Evolutionary conservation across 1,140 invertebrate species (phyloP).

Genomic region (Panagrolaimus sp.): DNA sequence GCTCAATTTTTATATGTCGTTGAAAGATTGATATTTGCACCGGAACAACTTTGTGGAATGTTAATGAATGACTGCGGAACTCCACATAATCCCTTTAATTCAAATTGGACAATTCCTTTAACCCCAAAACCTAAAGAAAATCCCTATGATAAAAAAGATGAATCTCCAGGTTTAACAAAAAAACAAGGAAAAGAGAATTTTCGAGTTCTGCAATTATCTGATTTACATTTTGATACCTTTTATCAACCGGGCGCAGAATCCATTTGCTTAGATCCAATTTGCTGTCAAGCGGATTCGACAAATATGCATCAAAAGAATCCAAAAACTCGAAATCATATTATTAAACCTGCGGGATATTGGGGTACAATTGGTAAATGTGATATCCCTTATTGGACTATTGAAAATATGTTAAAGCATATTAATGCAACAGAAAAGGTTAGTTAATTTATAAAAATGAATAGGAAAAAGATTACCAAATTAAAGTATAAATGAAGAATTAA

Average conservation of each 20-base stretch:
- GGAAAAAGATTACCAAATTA: neutral
- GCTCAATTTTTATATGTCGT: slow-evolving; percentile 44
- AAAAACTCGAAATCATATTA: slow-evolving; percentile 1
- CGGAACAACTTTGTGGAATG: slow-evolving; percentile 41
- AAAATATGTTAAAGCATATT: slow-evolving; percentile 54
- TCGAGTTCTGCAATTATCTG: slow-evolving; percentile 62
- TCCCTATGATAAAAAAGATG: neutral
- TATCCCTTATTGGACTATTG: slow-evolving; percentile 49
- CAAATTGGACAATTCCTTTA: slow-evolving; percentile 35
- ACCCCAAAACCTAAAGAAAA: slow-evolving; percentile 25
- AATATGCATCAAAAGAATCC: neutral
- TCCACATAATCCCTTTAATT: slow-evolving; percentile 44
- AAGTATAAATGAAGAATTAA: too few relatives aligned
- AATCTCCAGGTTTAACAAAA: too few relatives aligned
- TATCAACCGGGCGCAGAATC: slow-evolving; percentile 60
- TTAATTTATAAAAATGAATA: neutral
- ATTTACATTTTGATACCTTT: slow-evolving; percentile 62
- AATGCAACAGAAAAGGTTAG: slow-evolving; percentile 35
- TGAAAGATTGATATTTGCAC: slow-evolving; percentile 35
- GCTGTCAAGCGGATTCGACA: slow-evolving; percentile 55
- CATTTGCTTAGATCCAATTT: slow-evolving; percentile 62
- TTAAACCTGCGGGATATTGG: slow-evolving; percentile 12
- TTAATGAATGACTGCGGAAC: slow-evolving; percentile 36
- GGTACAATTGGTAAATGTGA: slow-evolving; percentile 46
- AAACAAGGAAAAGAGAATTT: slow-evolving; percentile 31